phyloP scores from a whole-genome alignment of 2,113 vertebrate genomes.

The Pogonocichla stellata region DNA sequence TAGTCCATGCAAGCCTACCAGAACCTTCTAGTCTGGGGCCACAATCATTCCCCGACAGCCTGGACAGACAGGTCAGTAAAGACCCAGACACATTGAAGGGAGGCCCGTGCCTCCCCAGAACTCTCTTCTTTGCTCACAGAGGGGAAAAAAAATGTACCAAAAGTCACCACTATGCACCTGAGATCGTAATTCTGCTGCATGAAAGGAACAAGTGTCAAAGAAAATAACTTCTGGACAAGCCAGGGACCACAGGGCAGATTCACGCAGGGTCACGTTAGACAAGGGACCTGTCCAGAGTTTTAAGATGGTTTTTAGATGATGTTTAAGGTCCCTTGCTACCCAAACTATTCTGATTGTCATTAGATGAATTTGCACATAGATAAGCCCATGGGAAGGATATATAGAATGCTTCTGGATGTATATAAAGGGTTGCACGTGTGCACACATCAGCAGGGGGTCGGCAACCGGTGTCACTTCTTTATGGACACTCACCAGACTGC shows the following conservation, averaged over 20 bases:
- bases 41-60: background rate
- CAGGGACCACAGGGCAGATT: background rate
- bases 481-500: fast-evolving
- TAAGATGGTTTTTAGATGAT: background rate
- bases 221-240: background rate
- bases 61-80: background rate
- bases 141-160: background rate
- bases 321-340: background rate
- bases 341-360: background rate
- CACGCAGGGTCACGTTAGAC: background rate
- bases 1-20: background rate
- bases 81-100: background rate
- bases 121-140: background rate
- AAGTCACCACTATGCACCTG: background rate
- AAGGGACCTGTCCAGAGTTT: background rate
- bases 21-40: background rate
- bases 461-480: background rate
- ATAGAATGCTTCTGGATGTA: fast-evolving
- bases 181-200: background rate
- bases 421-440: fast-evolving
- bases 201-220: background rate
- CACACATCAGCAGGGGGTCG: fast-evolving
- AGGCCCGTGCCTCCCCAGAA: background rate
- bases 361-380: fast-evolving
- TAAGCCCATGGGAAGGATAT: fast-evolving